Base-by-base conservation (phyloP, 37 sponge, comb jelly and placozoan genomes). In the Aplysina aerophoba region DNA sequence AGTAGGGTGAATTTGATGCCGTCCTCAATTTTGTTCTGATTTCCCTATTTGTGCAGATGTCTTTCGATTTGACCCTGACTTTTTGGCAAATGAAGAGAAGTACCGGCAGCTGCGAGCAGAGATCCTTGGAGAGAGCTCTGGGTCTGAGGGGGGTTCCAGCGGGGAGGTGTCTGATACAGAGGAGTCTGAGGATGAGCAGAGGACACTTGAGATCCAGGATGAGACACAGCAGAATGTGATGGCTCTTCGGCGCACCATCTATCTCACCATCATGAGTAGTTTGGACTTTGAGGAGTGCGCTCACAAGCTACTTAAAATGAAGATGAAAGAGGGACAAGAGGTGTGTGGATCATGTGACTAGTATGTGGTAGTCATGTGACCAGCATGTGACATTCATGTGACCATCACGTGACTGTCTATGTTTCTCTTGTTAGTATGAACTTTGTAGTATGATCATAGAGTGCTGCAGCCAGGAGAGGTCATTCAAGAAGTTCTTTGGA, bases 251-350 rank as follows among this genome's bases (percentile, higher is more conserved):
- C 86, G 99, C 55, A 92, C 90, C 28, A 93, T 99, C 54, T 99
- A 99, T 82, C 90, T 99, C 31, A 99, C 99, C 40, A 91, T 99
- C 67, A 94, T 94, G 97, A 63, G 40, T 81, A 95, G 97, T 84
- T 73, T 96, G 68, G 92, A 91, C 55, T 98, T 85, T 90, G 99
- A 99, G 55, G 99, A 99, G 86, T 97, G 97, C 77, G 97, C 94
- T 25, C 99, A 99, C 85, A 99, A 99, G 81, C 77, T 99, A 19
- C 59, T 95, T 44, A 93, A 97, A 71, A 80, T 91, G 86, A 81
- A 84, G 59, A 73, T 96, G 37, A 86, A 91, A 31, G 90, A 88
- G 15, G 96, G 96, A 4, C 90, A 91, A 35, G 99, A 98, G 95
- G 92, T 93, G 8, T 62, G 63, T 25, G 27, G 4, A 17, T 15